phyloP scores from a whole-genome alignment of 2,888 invertebrate species.

The Proisotoma minuta region DNA sequence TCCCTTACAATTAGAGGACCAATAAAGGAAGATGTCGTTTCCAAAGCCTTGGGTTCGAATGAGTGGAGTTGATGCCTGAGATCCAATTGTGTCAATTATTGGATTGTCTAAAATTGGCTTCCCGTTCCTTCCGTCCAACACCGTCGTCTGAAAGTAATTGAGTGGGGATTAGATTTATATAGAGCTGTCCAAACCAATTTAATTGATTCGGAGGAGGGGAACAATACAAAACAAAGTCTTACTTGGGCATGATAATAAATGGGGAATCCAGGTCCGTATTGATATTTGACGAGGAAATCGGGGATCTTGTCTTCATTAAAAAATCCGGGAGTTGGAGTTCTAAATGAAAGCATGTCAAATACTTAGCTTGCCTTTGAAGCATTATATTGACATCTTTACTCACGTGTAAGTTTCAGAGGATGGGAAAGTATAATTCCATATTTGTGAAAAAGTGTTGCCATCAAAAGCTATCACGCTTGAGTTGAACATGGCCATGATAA shows the following conservation, averaged over 20 bases:
- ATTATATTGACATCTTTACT: constrained; percentile 22
- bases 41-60: constrained; percentile 61
- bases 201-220: constrained; percentile 28
- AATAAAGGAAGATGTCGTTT: constrained; percentile 72
- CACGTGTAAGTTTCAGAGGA: constrained; percentile 62
- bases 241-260: constrained; percentile 69
- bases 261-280: constrained; percentile 66
- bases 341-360: constrained; percentile 48
- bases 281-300: constrained; percentile 71
- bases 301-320: constrained; percentile 71
- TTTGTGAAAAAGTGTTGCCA: constrained; percentile 60
- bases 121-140: constrained; percentile 62
- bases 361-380: not conserved
- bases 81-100: constrained; percentile 59
- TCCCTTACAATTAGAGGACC: constrained; percentile 65
- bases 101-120: constrained; percentile 58
- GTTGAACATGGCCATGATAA: constrained; percentile 66
- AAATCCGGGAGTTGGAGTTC: constrained; percentile 71
- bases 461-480: constrained; percentile 67
- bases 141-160: constrained; percentile 53
- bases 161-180: not conserved
- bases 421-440: constrained; percentile 70
- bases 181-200: not conserved
- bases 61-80: constrained; percentile 60
- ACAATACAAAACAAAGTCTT: constrained; percentile 33